Evolutionary conservation across 2,797 vertebrate species (phyloP).

Genomic region (Hipposideros larvatus): DNA sequence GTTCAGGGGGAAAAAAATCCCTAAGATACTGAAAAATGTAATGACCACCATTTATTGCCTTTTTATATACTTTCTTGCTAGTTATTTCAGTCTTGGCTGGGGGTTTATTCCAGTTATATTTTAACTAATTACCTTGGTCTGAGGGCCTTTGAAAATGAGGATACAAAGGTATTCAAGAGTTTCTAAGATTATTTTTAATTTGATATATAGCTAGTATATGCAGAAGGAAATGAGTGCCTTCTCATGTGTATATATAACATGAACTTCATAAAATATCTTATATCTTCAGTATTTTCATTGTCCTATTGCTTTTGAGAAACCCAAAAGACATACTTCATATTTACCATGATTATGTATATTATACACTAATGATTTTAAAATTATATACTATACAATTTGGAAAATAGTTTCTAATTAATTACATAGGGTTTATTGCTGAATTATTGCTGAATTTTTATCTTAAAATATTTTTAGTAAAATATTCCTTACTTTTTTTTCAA

Average conservation of each 20-base stretch:
- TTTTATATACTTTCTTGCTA: not conserved
- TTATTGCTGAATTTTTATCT: not conserved
- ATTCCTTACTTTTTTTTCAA: not conserved
- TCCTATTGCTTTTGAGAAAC: not conserved
- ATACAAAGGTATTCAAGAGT: not conserved
- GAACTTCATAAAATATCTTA: not conserved
- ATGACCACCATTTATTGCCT: not conserved
- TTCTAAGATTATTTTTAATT: not conserved
- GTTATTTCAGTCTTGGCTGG: not conserved
- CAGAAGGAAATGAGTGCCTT: not conserved
- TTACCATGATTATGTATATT: not conserved
- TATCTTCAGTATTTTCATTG: not conserved
- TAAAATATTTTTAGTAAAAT: not conserved
- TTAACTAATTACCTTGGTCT: not conserved
- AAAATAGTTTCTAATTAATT: not conserved
- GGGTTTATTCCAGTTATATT: not conserved
- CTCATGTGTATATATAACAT: not conserved
- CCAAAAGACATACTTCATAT: not conserved
- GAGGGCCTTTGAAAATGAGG: not conserved
- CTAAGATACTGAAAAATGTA: not conserved
- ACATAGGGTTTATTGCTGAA: not conserved
- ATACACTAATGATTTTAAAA: not conserved
- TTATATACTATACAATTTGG: not conserved
- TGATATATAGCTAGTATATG: not conserved
- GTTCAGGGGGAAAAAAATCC: not conserved